Base-by-base conservation (phyloP, 2,797 vertebrate genomes). In the Leptodactylus fallax region DNA sequence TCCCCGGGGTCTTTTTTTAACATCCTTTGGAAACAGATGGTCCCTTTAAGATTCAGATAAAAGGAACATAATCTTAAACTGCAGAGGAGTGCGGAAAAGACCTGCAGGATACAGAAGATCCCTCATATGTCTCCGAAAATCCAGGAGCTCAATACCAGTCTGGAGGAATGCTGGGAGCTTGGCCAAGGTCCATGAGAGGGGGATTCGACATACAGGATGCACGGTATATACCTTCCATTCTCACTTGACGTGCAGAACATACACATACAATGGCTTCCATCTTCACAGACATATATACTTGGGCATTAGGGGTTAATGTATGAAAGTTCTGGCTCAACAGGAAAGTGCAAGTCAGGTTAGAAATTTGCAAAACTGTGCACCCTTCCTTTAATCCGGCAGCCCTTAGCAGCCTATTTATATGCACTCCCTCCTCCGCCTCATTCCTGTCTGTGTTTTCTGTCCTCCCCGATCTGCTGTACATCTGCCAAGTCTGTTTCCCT, bases 41-140 rank as follows among this genome's bases (percentile, higher is more conserved):
- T 82, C 79, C 83, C 87, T 88, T 88, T 88, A 88, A 77, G 83
- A 67, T 77, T 81, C 53, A 81, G 83, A 88, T 88, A 76, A 88
- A 82, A 77, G 78, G 69, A 19, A 74, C 67, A 74, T 27, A 81
- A 85, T 85, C 55, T 88, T 79, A 76, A 9, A 85, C 45, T 55
- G 76, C 51, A 74, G 67, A 85, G 77, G 25, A 53, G 17, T 19
- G 27, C 23, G 47, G 53, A 63, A 8, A 13, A 21, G 47, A 63
- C 16, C 27, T 7, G n/a, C 25, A 27, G 55, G 79, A 53, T 55
- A 47, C 79, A 80, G 79, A 47, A 13, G 79, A 80, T 63, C 58
- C 55, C 13, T 74, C 45, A 71, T 36, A 87, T 63, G 25, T 74
- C 56, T 74, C 60, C 69, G 63, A 25, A 58, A 61, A 87, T 74